Base-by-base conservation (phyloP, 92 coral and sea anemone genomes). In the Umimayanthus kanabou region DNA sequence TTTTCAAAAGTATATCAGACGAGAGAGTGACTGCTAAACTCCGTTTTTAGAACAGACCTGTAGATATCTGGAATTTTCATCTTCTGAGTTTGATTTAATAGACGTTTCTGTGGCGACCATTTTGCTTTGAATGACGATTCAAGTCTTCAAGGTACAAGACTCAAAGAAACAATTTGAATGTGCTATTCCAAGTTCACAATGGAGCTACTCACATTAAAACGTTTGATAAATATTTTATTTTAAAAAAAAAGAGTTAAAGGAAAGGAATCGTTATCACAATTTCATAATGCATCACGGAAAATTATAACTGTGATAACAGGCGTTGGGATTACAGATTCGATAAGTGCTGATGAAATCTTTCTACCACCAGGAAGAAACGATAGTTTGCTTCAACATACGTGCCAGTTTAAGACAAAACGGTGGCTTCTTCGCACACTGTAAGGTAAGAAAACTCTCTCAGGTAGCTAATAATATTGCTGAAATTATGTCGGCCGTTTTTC, bases 21-120 rank as follows among this genome's bases (percentile, higher is more conserved):
- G 37, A 49, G 42, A 50, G 29, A 79, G 82, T 10, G 50, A 49
- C 22, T 49, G 29, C 33, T 30, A 79, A 45, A 79, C 2, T 49
- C 82, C 26, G 15, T 39, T 76, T 76, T 5, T 73, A 16, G 39
- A 33, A 14, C 69, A 61, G 69, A 20, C 69, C 22, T 0, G 22
- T 20, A 61, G 69, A 61, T 61, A 25, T 7, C 22, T 7, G 3
- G n/a, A 5, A 20, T 22, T 61, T 61, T 61, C 25, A 26, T 22
- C 50, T 3, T 20, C 76, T 29, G 13, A 29, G 76, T 20, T 4
- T 4, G 22, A 16, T 39, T 33, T 20, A 11, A 75, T 50, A 23
- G 30, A 39, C 79, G 79, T 75, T 75, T 75, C 79, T 75, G 53
- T 75, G 79, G 53, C 79, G 28, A 75, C 29, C 18, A 73, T 73